A percentile compares a stretch with the other conserved stretches of the same genome.
Evolutionary conservation across 1,140 invertebrate genomes (phyloP).

Genomic region (Neelides sp.): DNA sequence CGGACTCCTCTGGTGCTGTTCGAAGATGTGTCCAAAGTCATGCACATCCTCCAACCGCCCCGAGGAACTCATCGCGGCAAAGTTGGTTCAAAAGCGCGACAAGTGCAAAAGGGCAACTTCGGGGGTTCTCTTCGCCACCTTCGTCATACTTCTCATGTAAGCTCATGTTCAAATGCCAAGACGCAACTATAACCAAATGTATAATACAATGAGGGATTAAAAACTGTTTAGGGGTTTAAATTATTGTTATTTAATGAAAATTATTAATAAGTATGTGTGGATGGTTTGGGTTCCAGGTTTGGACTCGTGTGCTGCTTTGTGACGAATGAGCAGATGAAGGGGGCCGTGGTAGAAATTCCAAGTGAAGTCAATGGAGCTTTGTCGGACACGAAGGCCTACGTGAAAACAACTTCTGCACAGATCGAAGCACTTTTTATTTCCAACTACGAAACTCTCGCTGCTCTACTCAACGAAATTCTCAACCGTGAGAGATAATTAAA

Average conservation of each 20-base stretch:
- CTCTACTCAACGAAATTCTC: conserved; percentile 17
- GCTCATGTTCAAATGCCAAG: not conserved
- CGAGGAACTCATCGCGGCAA: conserved; percentile 17
- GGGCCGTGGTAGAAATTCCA: conserved; percentile 15
- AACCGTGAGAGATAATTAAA: conserved; percentile 18
- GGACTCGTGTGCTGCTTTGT: conserved; percentile 29
- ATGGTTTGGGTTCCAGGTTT: conserved; percentile 16
- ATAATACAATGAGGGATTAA: not conserved
- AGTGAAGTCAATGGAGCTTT: conserved; percentile 20
- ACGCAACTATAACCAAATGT: not conserved
- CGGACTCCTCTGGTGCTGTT: conserved; percentile 21
- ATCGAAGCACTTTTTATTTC: conserved; percentile 17
- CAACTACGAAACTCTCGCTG: conserved; percentile 19
- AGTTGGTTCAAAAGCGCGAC: conserved; percentile 19
- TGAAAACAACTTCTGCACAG: conserved; percentile 20
- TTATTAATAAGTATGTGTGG: too few species aligned
- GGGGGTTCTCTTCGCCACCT: conserved; percentile 21
- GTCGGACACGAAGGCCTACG: conserved; percentile 17
- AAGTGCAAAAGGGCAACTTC: conserved; percentile 20
- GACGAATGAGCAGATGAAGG: conserved; percentile 24
- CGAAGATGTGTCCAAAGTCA: conserved; percentile 17
- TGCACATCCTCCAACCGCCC: conserved; percentile 10
- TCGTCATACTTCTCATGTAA: conserved; percentile 26
- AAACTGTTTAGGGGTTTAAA: too few species aligned
- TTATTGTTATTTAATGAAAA: too few species aligned